Evolutionary conservation across 2,888 invertebrate species (phyloP).

Genomic region (Eutolmus rufibarbis): DNA sequence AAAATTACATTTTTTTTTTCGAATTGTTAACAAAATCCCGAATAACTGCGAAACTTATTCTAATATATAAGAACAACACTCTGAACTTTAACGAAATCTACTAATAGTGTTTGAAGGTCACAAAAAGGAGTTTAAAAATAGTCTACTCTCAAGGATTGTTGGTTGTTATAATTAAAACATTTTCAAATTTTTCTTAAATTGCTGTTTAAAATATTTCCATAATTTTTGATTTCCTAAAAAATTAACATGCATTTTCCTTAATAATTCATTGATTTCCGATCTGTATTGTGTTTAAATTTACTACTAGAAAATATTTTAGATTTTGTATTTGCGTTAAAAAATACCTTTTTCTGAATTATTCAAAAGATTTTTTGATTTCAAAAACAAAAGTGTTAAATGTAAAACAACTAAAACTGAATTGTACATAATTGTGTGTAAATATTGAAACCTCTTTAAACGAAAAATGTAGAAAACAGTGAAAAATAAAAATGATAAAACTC

Average conservation of each 20-base stretch:
- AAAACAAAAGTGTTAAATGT: neutral
- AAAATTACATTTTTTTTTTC: too few species aligned
- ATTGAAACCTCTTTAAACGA: neutral
- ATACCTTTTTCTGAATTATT: neutral
- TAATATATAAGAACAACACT: too few species aligned
- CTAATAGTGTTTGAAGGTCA: neutral
- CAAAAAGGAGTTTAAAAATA: neutral
- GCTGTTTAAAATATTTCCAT: neutral
- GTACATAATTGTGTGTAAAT: neutral
- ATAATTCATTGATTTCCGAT: neutral
- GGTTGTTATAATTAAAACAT: neutral
- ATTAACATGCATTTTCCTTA: neutral
- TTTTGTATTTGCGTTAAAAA: slow-evolving; percentile 40
- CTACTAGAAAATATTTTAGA: neutral
- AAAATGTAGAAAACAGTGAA: neutral
- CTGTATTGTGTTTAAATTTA: neutral
- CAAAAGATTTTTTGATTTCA: neutral
- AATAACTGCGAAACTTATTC: too few species aligned
- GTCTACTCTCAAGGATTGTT: neutral
- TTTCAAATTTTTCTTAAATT: neutral
- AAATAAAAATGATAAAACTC: neutral
- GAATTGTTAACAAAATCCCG: too few species aligned
- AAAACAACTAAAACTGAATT: neutral
- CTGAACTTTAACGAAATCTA: neutral
- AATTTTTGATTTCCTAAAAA: neutral